Evolutionary conservation across 2,113 vertebrate species (phyloP).

Genomic region (Muntiacus muntjak): DNA sequence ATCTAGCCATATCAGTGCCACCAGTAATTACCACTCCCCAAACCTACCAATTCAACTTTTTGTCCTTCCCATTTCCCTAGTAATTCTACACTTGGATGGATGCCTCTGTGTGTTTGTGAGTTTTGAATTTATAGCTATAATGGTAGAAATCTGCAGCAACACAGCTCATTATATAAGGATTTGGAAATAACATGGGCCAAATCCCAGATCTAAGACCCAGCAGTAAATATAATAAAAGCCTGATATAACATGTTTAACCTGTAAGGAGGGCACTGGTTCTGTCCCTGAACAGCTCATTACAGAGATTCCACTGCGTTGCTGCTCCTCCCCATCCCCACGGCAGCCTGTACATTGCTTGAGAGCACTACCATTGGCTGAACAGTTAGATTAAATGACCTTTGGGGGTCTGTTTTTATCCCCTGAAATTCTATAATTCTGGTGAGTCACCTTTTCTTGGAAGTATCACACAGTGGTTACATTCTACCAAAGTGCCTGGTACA

Average conservation of each 20-base stretch:
- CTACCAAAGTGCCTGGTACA: neutral
- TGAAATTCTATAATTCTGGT: neutral
- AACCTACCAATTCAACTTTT: neutral
- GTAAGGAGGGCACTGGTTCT: neutral
- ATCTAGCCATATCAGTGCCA: neutral
- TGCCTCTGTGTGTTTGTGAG: neutral
- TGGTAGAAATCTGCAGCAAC: neutral
- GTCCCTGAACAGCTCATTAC: conserved; percentile 26
- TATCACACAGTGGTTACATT: neutral
- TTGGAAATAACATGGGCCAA: conserved; percentile 23
- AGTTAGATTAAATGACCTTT: neutral
- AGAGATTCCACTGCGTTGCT: neutral
- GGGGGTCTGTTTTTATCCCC: neutral
- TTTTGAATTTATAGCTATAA: conserved; percentile 22
- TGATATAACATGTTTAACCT: conserved; percentile 44
- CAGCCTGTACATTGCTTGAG: neutral
- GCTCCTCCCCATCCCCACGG: neutral
- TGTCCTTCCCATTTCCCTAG: neutral
- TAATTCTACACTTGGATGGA: conserved; percentile 4
- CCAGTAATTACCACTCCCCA: neutral
- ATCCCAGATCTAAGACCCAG: conserved; percentile 47
- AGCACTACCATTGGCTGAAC: neutral
- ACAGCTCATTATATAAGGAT: conserved; percentile 39
- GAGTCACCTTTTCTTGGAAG: neutral
- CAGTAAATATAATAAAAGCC: conserved; percentile 42